Evolutionary conservation across 2,888 invertebrate species (phyloP).

Genomic region (Drosophila differens): DNA sequence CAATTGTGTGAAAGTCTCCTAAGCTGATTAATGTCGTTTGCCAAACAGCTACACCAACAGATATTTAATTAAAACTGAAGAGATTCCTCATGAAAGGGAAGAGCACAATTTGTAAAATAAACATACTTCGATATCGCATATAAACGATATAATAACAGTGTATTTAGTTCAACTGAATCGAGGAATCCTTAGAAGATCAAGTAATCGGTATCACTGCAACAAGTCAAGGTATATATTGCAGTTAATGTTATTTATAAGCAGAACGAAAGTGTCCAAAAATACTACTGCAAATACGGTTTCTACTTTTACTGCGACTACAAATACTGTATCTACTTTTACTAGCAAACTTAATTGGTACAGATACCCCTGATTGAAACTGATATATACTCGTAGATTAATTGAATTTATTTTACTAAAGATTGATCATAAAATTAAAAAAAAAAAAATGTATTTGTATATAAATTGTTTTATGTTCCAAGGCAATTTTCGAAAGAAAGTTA

Average conservation of each 20-base stretch:
- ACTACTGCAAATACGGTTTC: not conserved
- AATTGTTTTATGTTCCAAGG: not conserved
- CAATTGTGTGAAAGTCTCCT: conserved; percentile 52
- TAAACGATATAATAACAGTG: not conserved
- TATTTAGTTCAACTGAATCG: not conserved
- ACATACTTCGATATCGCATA: not conserved
- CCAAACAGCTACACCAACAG: conserved; percentile 10
- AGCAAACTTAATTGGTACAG: not conserved
- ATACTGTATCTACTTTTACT: no score
- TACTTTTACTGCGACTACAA: no score
- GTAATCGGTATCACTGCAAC: not conserved
- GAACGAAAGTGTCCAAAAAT: no score
- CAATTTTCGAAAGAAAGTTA: not conserved
- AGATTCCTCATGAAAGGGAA: not conserved
- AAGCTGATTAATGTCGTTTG: conserved; percentile 59
- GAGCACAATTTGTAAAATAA: not conserved
- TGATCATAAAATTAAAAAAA: no score
- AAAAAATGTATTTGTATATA: not conserved
- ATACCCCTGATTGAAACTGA: not conserved
- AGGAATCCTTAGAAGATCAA: not conserved
- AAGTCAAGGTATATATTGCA: not conserved
- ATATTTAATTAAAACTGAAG: not conserved
- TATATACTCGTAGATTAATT: no score
- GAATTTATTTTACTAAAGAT: no score
- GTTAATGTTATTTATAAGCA: not conserved